Evolutionary conservation across 2,797 vertebrate genomes (phyloP).

Genomic region (Coregonus ussuriensis): DNA sequence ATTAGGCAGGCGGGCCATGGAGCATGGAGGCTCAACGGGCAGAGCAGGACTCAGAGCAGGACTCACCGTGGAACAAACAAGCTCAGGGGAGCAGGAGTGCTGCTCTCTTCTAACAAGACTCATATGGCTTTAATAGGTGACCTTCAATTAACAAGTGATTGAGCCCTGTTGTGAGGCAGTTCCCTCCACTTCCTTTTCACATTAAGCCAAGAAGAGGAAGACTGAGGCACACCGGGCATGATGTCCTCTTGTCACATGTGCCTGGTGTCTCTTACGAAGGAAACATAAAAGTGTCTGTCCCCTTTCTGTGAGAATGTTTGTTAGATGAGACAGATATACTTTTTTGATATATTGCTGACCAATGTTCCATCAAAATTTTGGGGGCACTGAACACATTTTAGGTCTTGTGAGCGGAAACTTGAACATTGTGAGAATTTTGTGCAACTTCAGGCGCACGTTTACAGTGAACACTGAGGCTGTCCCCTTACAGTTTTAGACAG

Average conservation of each 20-base stretch:
- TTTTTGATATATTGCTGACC: not conserved
- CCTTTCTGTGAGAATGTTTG: too few relatives aligned
- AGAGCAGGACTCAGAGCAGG: constrained; percentile 15
- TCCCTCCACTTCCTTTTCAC: constrained; percentile 61
- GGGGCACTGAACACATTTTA: too few relatives aligned
- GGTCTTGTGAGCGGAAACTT: too few relatives aligned
- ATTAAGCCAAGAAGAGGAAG: constrained; percentile 54
- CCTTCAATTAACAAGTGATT: constrained; percentile 66
- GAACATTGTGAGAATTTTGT: too few relatives aligned
- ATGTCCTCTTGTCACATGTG: not conserved
- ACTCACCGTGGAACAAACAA: not conserved
- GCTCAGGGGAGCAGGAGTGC: not conserved
- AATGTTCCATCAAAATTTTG: too few relatives aligned
- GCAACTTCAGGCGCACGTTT: too few relatives aligned
- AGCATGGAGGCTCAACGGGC: not conserved
- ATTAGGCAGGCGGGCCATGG: constrained; percentile 46
- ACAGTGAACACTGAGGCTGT: too few relatives aligned
- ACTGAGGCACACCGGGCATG: not conserved
- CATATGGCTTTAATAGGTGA: constrained; percentile 65
- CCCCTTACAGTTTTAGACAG: too few relatives aligned
- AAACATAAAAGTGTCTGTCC: too few relatives aligned
- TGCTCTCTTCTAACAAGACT: constrained; percentile 62
- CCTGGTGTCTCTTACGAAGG: not conserved
- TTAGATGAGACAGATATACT: too few relatives aligned
- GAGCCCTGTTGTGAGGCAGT: constrained; percentile 55